These are phyloP conservation scores for Luperina nickerlii DNA, from an alignment of 2,888 invertebrate species.

Conservation along the genomic window DNA sequence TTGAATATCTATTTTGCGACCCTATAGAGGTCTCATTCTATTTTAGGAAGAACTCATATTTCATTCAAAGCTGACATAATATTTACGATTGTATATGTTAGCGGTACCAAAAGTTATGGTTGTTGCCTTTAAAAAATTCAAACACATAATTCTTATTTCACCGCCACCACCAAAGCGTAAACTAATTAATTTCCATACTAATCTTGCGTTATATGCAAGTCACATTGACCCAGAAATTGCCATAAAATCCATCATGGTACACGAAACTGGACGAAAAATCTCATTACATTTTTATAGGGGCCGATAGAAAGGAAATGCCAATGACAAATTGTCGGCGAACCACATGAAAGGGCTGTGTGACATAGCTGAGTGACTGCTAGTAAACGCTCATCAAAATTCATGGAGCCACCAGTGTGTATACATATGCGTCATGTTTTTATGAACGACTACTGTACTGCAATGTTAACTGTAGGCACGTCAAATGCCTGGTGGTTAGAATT, in stretches of 20 bases:
- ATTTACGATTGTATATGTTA: conserved; percentile 12
- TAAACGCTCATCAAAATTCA: conserved; percentile 76
- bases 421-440: conserved; percentile 58
- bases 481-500: conserved; percentile 31
- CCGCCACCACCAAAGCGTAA: conserved; percentile 18
- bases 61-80: conserved; percentile 24
- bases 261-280: conserved; percentile 53
- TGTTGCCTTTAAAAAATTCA: conserved; percentile 31
- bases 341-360: conserved; percentile 59
- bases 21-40: conserved; percentile 9
- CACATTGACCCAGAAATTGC: conserved; percentile 66
- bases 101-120: conserved; percentile 2
- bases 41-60: conserved; percentile 18
- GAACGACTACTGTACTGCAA: conserved; percentile 21
- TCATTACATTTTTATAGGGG: conserved; percentile 61
- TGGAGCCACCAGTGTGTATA: conserved; percentile 65
- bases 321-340: conserved; percentile 63
- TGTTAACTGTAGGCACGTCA: conserved; percentile 13
- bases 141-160: conserved; percentile 37
- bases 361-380: conserved; percentile 66
- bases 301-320: conserved; percentile 55
- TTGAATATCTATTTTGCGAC: conserved; percentile 38
- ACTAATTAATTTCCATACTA: conserved; percentile 52
- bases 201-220: conserved; percentile 52
- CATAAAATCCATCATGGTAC: conserved; percentile 52